Evolutionary conservation across 1,140 invertebrate genomes (phyloP).

Genomic region (Drosophila suzukii): DNA sequence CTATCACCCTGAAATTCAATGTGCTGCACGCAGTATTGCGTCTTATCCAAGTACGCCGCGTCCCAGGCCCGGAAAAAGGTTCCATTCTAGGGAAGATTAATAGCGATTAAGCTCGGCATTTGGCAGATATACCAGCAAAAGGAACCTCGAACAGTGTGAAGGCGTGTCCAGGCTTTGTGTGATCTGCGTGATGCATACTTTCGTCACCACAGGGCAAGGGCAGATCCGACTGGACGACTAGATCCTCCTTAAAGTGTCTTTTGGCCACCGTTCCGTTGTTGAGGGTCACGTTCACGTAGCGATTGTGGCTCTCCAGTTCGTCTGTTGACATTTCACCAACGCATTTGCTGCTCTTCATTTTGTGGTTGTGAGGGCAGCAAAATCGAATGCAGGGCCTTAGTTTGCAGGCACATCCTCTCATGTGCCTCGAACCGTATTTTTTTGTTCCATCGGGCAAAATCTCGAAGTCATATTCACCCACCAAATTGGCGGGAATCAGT

Average conservation of each 20-base stretch:
- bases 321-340: background rate
- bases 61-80: background rate
- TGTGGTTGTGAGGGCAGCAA: background rate
- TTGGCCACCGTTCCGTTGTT: background rate
- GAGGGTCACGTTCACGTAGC: background rate
- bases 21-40: background rate
- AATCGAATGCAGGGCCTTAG: background rate
- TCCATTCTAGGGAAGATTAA: background rate
- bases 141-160: background rate
- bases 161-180: background rate
- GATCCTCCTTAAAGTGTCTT: background rate
- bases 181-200: background rate
- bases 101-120: background rate
- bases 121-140: background rate
- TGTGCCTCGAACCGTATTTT: background rate
- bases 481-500: background rate
- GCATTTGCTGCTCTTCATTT: background rate
- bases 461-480: background rate
- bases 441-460: background rate
- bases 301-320: background rate
- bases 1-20: background rate
- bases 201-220: background rate
- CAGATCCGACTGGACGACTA: background rate
- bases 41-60: background rate
- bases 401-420: background rate